Evolutionary conservation across 2,113 vertebrate species (phyloP).

Genomic region (Aramus guarauna): DNA sequence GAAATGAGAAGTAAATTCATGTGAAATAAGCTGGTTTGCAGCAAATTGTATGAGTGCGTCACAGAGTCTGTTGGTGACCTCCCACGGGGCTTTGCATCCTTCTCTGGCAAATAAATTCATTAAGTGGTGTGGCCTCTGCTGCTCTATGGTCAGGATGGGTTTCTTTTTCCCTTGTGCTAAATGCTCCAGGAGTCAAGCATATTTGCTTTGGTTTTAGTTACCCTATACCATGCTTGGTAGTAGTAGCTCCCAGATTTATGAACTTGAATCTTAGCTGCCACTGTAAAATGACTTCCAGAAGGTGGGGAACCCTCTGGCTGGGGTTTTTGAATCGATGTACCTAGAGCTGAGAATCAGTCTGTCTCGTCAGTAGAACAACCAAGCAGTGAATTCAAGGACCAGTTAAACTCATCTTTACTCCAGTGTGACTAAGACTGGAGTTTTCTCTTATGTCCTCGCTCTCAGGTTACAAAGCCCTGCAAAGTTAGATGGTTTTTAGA

Average conservation of each 20-base stretch:
- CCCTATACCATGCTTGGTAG: neutral
- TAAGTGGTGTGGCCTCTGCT: neutral
- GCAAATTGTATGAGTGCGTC: fast-evolving
- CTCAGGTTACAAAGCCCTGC: neutral
- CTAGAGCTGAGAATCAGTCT: neutral
- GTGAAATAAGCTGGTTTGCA: neutral
- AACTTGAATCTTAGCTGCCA: neutral
- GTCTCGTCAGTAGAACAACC: neutral
- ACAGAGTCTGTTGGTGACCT: neutral
- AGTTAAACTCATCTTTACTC: neutral
- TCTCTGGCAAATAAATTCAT: neutral
- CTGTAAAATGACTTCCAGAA: neutral
- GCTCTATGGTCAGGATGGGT: neutral
- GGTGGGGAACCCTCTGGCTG: neutral
- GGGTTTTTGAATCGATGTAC: neutral
- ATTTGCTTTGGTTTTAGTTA: neutral
- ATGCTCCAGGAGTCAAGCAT: neutral
- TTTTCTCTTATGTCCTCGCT: neutral
- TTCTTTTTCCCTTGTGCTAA: neutral
- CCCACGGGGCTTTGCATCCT: neutral
- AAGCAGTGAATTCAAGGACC: neutral
- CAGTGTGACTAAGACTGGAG: neutral
- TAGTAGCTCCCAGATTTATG: neutral
- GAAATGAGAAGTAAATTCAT: neutral
- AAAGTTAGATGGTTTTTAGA: neutral